Evolutionary conservation across 2,888 invertebrate genomes (phyloP), one percentile per base, ranked within the genome.

Genomic region (Chymomyza fuscimana): DNA sequence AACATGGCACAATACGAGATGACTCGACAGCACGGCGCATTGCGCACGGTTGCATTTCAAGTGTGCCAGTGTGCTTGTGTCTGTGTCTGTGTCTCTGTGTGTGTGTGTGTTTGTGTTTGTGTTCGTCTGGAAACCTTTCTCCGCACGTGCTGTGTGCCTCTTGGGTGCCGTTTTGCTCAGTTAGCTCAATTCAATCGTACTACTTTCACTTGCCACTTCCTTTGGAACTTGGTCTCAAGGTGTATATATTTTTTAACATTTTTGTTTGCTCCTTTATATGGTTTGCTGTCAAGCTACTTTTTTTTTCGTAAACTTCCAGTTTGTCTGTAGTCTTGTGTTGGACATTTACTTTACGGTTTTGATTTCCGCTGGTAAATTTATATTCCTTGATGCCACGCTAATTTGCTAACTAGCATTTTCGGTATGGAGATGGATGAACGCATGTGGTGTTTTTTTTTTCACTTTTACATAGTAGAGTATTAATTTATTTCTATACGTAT

Each of bases 111-210:
- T 68, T 64, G 70, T 61, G 69, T 64, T 40, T 69, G 32, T 69
- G 63, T 40, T 32, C 9, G 32, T 32, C 32, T 32, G 60, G 65
- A 76, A 73, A 87, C 67, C 69, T 70, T 32, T 59, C 15, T 58
- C 74, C 64, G 88, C 72, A 84, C 87, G 86, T 88, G 82, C 73
- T 78, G 62, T 60, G 54, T 62, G 65, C 62, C 69, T 60, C 65
- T 66, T 56, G 60, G 32, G 60, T 59, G 69, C 69, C 67, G 60
- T 64, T 69, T 70, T 60, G 67, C 65, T 68, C 61, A 64, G 62
- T 66, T 65, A 65, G 65, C 71, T 70, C 61, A 59, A 77, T 67
- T 66, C 72, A 76, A 70, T 72, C 62, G 71, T 67, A 29, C 64
- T 52, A n/a, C 16, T 19, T 51, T 16, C 63, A 40, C 52, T 51